Evolutionary conservation across 2,888 invertebrate genomes (phyloP).

Genomic region (Eumerus sabulonum): DNA sequence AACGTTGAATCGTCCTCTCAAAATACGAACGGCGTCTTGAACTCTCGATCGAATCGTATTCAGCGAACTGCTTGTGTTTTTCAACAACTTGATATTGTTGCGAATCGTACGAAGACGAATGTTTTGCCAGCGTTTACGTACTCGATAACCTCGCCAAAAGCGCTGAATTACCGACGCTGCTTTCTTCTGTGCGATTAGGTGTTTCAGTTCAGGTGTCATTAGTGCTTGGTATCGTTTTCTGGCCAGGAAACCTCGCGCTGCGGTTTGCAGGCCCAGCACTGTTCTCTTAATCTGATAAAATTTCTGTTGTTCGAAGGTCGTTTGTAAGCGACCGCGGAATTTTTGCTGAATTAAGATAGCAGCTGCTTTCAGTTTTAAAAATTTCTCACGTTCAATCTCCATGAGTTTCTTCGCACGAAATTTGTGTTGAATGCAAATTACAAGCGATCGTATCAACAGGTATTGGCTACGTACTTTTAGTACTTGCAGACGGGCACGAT

Average conservation of each 20-base stretch:
- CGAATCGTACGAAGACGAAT: conserved; percentile 73
- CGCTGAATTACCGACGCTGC: conserved; percentile 85
- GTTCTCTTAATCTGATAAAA: conserved; percentile 72
- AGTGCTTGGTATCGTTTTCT: conserved; percentile 79
- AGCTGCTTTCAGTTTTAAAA: conserved; percentile 69
- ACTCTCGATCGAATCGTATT: conserved; percentile 75
- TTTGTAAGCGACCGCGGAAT: conserved; percentile 78
- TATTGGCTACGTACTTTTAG: conserved; percentile 72
- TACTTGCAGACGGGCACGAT: conserved; percentile 72
- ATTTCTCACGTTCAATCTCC: conserved; percentile 70
- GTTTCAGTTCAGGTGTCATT: conserved; percentile 79
- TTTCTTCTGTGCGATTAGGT: conserved; percentile 78
- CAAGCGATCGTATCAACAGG: conserved; percentile 72
- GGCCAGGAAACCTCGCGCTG: conserved; percentile 80
- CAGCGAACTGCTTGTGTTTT: conserved; percentile 69
- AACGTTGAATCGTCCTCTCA: conserved; percentile 75
- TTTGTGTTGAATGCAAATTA: conserved; percentile 74
- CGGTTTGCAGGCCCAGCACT: conserved; percentile 76
- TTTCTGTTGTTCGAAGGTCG: conserved; percentile 75
- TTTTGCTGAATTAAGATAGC: conserved; percentile 74
- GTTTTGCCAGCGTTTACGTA: conserved; percentile 73
- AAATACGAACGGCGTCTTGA: conserved; percentile 74
- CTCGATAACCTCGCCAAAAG: conserved; percentile 81
- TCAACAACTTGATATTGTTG: conserved; percentile 72
- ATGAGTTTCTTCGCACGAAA: conserved; percentile 73